Conservation (phyloP, 2,797 vertebrate species). For the Danio albolineatus region DNA sequence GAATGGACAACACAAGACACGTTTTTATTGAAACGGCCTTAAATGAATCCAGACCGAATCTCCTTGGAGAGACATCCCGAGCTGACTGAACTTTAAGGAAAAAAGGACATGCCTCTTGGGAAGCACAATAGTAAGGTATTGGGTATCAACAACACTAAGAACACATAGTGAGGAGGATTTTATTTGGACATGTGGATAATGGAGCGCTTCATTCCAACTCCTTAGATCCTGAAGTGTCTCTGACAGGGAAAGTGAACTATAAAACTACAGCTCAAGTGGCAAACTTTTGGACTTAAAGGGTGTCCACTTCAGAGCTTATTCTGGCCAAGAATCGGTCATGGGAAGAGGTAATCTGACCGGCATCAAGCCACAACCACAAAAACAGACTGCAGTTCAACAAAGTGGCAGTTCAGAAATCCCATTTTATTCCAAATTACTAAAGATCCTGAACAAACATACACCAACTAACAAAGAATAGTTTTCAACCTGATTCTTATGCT, state of each 20-base stretch:
- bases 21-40: neutral
- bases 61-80: conserved; percentile 43
- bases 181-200: conserved; percentile 53
- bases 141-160: conserved; percentile 39
- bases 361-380: neutral
- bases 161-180: conserved; percentile 38
- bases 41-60: conserved; percentile 39
- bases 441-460: too few relatives aligned
- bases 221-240: conserved; percentile 47
- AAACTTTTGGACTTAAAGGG: neutral
- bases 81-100: conserved; percentile 44
- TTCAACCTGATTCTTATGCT: too few relatives aligned
- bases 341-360: too few relatives aligned
- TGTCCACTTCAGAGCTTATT: neutral
- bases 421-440: too few relatives aligned
- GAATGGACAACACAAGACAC: too few relatives aligned
- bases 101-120: conserved; percentile 40
- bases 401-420: neutral
- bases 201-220: conserved; percentile 47
- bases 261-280: conserved; percentile 11
- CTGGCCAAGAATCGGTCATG: neutral
- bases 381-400: neutral
- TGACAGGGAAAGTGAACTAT: conserved; percentile 6
- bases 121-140: conserved; percentile 51
- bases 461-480: too few relatives aligned